Conservation (phyloP, 1,140 invertebrate genomes). For the Anagrus nilaparvatae region DNA sequence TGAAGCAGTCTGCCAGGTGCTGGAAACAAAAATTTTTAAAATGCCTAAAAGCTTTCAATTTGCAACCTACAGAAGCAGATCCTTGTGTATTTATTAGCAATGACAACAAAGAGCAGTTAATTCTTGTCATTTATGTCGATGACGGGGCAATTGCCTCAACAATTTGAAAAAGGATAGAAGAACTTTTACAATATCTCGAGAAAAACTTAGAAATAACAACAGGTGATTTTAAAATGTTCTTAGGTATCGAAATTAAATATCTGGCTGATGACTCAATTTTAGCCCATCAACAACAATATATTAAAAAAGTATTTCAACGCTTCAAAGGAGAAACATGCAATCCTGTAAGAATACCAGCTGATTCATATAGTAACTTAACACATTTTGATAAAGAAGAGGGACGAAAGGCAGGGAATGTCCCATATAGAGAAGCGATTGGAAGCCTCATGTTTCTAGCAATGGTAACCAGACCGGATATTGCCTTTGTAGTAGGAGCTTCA, state of each 20-base stretch:
- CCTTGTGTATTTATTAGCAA: slow-evolving; percentile 16
- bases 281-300: slow-evolving; percentile 25
- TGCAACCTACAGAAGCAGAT: slow-evolving; percentile 16
- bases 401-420: neutral
- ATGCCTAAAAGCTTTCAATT: slow-evolving; percentile 8
- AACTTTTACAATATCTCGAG: slow-evolving; percentile 3
- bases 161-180: neutral
- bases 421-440: slow-evolving; percentile 2
- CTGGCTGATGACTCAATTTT: slow-evolving; percentile 22
- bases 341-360: slow-evolving; percentile 6
- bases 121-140: too few species aligned
- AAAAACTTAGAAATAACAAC: slow-evolving; percentile 14
- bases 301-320: slow-evolving; percentile 19
- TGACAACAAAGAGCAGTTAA: too few species aligned
- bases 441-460: neutral
- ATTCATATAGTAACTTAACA: too few species aligned
- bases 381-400: slow-evolving; percentile 11
- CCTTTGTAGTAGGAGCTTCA: slow-evolving; percentile 16
- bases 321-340: slow-evolving; percentile 23
- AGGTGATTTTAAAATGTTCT: slow-evolving; percentile 6
- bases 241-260: slow-evolving; percentile 25
- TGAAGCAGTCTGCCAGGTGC: slow-evolving; percentile 34
- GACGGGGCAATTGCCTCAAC: slow-evolving; percentile 14
- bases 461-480: slow-evolving; percentile 16
- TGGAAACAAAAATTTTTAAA: slow-evolving; percentile 27